Conservation (phyloP, 1,140 invertebrate species). For the Orussus abietinus region DNA sequence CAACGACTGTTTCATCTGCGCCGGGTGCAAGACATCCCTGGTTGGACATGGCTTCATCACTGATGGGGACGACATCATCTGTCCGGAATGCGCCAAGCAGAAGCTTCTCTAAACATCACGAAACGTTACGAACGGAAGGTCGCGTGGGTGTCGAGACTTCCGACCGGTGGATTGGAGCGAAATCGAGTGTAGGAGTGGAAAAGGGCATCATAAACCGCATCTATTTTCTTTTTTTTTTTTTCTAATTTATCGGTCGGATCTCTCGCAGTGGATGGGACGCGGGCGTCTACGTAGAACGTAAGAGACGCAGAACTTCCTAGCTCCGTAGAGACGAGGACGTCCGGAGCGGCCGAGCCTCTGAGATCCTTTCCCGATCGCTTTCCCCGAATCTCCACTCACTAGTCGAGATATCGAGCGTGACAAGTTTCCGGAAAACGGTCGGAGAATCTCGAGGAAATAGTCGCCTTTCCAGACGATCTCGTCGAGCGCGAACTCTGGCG, state of each 20-base stretch:
- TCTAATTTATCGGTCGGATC: too few relatives aligned
- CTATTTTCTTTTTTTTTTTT: too few relatives aligned
- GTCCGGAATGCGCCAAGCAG: constrained; percentile 97
- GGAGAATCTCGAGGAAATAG: neutral
- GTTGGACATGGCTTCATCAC: constrained; percentile 99
- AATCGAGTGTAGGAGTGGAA: too few relatives aligned
- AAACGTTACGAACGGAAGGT: neutral
- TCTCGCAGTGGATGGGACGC: too few relatives aligned
- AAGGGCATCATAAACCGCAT: too few relatives aligned
- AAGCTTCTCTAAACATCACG: constrained; percentile 73
- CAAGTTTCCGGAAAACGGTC: too few relatives aligned
- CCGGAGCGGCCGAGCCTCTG: too few relatives aligned
- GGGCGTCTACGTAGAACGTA: too few relatives aligned
- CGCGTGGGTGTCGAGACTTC: neutral
- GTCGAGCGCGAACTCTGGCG: neutral
- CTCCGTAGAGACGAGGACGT: constrained; percentile 23
- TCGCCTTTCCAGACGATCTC: neutral
- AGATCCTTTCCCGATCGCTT: too few relatives aligned
- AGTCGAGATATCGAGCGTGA: too few relatives aligned
- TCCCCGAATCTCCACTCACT: too few relatives aligned
- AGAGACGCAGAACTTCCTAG: constrained; percentile 13
- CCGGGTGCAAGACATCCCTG: constrained; percentile 88
- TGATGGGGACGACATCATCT: constrained; percentile 94
- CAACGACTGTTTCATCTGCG: constrained; percentile 99
- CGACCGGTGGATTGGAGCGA: too few relatives aligned